These are phyloP conservation scores for Halocynthia roretzi DNA, from an alignment of 23 tunicate species.

Conservation along the genomic window DNA sequence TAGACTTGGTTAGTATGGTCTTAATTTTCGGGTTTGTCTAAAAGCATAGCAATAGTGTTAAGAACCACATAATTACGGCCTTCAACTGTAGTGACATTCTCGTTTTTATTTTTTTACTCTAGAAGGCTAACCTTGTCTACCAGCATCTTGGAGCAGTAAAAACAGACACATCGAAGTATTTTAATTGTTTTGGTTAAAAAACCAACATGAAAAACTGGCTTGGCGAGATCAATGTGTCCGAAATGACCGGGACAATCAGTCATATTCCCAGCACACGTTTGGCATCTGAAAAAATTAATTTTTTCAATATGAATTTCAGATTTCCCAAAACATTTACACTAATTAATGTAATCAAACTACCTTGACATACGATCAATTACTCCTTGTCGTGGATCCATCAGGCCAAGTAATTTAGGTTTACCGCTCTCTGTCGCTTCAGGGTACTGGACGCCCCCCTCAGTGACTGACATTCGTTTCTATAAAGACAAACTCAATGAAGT, in stretches of 20 bases:
- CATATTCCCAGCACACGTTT: slow-evolving; percentile 99
- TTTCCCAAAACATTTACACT: background rate
- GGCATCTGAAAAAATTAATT: slow-evolving; percentile 54
- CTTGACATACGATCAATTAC: slow-evolving; percentile 87
- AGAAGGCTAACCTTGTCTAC: slow-evolving; percentile 73
- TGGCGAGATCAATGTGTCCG: slow-evolving; percentile 96
- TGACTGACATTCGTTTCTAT: slow-evolving; percentile 96
- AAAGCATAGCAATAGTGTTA: background rate
- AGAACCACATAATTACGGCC: background rate
- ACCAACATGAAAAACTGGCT: slow-evolving; percentile 96
- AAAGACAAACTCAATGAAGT: background rate
- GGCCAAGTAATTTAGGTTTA: slow-evolving; percentile 76
- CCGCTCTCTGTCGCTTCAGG: slow-evolving; percentile 99
- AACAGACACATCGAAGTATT: slow-evolving; percentile 93
- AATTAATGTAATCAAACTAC: slow-evolving; percentile 2
- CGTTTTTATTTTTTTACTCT: background rate
- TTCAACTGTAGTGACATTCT: background rate
- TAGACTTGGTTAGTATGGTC: slow-evolving; percentile 62
- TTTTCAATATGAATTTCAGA: background rate
- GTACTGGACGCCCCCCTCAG: slow-evolving; percentile 86
- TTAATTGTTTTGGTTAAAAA: slow-evolving; percentile 91
- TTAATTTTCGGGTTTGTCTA: slow-evolving; percentile 88
- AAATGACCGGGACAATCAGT: slow-evolving; percentile 99
- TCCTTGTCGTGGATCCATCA: slow-evolving; percentile 99
- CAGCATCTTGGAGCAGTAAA: slow-evolving; percentile 84